A percentile compares a stretch with the other conserved stretches of the same genome.
Evolutionary conservation across 1,140 invertebrate genomes (phyloP).

Genomic region (Drosophila elegans): DNA sequence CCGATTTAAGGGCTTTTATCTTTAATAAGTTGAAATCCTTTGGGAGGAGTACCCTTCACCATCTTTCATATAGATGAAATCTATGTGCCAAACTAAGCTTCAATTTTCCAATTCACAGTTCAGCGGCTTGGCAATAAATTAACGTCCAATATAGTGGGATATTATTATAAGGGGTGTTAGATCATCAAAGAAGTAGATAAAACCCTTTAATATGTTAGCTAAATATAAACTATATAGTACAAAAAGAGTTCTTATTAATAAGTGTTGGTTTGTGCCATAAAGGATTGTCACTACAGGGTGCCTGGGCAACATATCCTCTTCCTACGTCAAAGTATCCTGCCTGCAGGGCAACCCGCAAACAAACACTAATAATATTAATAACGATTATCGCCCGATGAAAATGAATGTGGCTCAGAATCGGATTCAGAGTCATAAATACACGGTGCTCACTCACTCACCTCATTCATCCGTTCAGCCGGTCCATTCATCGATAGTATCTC

Average conservation of each 20-base stretch:
- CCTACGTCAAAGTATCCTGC: not conserved
- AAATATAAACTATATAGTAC: too few relatives aligned
- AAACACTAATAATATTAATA: conserved; percentile 82
- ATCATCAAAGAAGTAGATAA: too few relatives aligned
- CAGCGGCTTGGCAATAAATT: conserved; percentile 27
- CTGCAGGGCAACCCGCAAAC: conserved; percentile 5
- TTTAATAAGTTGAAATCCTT: conserved; percentile 16
- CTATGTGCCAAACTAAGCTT: conserved; percentile 17
- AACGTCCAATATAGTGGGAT: not conserved
- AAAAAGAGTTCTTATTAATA: too few relatives aligned
- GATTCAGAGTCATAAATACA: conserved; percentile 74
- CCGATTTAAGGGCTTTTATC: conserved; percentile 1
- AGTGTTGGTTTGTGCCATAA: not conserved
- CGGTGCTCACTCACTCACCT: conserved; percentile 31
- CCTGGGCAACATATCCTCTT: not conserved
- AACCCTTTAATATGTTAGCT: not conserved
- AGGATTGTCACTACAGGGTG: not conserved
- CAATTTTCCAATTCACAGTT: conserved; percentile 60
- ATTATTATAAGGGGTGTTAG: not conserved
- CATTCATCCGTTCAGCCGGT: conserved; percentile 14
- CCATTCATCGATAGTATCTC: conserved; percentile 54
- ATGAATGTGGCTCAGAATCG: conserved; percentile 47
- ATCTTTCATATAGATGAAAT: conserved; percentile 7
- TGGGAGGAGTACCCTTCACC: not conserved
- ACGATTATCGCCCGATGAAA: conserved; percentile 60